Conservation (phyloP, 2,797 vertebrate species). For the Gymnothorax reevesii region DNA sequence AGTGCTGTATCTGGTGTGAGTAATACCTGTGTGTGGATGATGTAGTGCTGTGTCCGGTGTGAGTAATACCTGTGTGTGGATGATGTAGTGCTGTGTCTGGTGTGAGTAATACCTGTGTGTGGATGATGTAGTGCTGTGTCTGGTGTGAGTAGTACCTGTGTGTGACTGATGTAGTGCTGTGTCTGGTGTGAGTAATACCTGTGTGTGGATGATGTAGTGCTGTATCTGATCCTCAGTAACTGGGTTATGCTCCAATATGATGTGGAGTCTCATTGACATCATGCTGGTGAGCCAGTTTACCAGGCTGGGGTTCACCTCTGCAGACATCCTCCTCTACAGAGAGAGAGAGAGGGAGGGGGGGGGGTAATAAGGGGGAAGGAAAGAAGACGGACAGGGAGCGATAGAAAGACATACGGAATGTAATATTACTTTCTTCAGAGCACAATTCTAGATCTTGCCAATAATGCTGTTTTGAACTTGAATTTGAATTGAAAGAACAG, state of each 20-base stretch:
- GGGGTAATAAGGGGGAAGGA: not conserved
- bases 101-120: not conserved
- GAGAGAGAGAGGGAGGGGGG: not conserved
- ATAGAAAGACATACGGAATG: not conserved
- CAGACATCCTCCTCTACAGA: slow-evolving; percentile 84
- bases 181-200: not conserved
- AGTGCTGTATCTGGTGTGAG: too few relatives aligned
- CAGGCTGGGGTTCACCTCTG: slow-evolving; percentile 86
- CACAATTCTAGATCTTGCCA: too few relatives aligned
- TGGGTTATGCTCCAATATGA: slow-evolving; percentile 88
- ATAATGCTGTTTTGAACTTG: too few relatives aligned
- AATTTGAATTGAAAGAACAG: not conserved
- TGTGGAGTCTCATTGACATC: slow-evolving; percentile 90
- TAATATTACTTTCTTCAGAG: too few relatives aligned
- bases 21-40: too few relatives aligned
- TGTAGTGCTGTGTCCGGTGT: too few relatives aligned
- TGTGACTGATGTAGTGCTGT: not conserved
- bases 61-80: too few relatives aligned
- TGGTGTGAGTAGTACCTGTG: not conserved
- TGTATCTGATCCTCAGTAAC: slow-evolving; percentile 83
- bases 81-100: not conserved
- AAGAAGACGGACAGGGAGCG: not conserved
- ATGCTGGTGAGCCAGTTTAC: slow-evolving; percentile 93
- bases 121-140: not conserved
- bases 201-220: not conserved